Evolutionary conservation across 2,888 invertebrate species (phyloP).

Genomic region (Terebella lapidaria): DNA sequence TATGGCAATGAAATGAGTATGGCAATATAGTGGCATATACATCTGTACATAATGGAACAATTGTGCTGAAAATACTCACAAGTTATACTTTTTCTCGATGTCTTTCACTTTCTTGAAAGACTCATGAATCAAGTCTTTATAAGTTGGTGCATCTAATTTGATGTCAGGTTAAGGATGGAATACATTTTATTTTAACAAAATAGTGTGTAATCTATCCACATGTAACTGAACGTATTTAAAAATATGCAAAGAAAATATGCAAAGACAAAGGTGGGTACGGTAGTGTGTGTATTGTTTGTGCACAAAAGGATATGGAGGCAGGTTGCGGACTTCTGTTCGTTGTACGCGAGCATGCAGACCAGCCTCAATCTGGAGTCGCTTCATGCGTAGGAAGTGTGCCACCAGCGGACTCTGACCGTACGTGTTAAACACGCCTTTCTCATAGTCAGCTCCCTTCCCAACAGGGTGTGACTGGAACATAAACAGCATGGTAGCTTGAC

Average conservation of each 20-base stretch:
- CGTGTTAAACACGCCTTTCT: constrained; percentile 37
- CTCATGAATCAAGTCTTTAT: constrained; percentile 40
- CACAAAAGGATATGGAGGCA: constrained; percentile 51
- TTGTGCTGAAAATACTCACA: constrained; percentile 32
- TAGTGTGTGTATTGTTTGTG: too few species aligned
- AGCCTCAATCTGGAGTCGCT: constrained; percentile 33
- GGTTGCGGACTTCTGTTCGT: constrained; percentile 41
- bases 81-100: constrained; percentile 34
- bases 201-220: background rate
- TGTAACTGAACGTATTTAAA: background rate
- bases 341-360: constrained; percentile 35
- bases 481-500: too few species aligned
- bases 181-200: background rate
- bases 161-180: constrained; percentile 5
- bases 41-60: too few species aligned
- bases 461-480: constrained; percentile 43
- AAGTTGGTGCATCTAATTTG: constrained; percentile 43
- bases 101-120: constrained; percentile 37
- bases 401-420: constrained; percentile 47
- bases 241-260: too few species aligned
- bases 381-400: constrained; percentile 42
- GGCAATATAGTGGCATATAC: too few species aligned
- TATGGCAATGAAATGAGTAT: too few species aligned
- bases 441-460: constrained; percentile 41
- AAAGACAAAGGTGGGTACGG: too few species aligned